Base-by-base conservation (phyloP, 1,140 invertebrate genomes). In the Drosophila tani region DNA sequence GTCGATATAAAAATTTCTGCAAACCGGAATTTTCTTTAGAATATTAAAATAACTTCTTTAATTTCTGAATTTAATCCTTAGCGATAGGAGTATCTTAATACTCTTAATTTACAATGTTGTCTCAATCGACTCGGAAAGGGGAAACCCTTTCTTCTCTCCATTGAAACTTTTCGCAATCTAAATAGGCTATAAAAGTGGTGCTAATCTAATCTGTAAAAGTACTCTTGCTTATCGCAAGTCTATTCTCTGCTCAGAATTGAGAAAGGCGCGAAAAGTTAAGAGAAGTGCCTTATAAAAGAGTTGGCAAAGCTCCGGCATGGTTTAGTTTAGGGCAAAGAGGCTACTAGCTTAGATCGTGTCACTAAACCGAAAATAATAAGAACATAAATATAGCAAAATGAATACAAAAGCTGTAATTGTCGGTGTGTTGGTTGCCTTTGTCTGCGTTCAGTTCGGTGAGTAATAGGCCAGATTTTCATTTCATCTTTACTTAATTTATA, bases 391-490 rank as follows among this genome's bases (percentile, higher is more conserved):
- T 5, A 32, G 3, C 6, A 68, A 17, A 56, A 87, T 87, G 83
- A 45, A 63, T 41, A 66, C 17, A 9, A 88, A 84, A 62, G 14
- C 46, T 2, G 38, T 88, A 3, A 38, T 76, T 27, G 62, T 56
- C 32, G 41, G 47, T 47, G 15, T 66, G 12, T 8, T 90, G 12
- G 24, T 84, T 51, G 84, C 78, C 11, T 51, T 88, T 4, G 45
- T 75, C 11, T 71, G 68, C 60, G 66, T 85, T 43, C 78, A 70
- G 40, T 67, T 73, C 5, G 85, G 85, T 88, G 19, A 76, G 81
- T 78, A 24, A 50, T 17, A 15, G 2, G 3, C 0, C 6, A 15
- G 46, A 12, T 5, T 11, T 35, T 15, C 9, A 17, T 6, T 5
- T 3, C 11, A 3, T 15, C 1, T 1, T 21, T 11, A 24, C 11